Evolutionary conservation across 2,113 vertebrate species (phyloP), one percentile per base, ranked within the genome.

Genomic region (Chrysemys picta): DNA sequence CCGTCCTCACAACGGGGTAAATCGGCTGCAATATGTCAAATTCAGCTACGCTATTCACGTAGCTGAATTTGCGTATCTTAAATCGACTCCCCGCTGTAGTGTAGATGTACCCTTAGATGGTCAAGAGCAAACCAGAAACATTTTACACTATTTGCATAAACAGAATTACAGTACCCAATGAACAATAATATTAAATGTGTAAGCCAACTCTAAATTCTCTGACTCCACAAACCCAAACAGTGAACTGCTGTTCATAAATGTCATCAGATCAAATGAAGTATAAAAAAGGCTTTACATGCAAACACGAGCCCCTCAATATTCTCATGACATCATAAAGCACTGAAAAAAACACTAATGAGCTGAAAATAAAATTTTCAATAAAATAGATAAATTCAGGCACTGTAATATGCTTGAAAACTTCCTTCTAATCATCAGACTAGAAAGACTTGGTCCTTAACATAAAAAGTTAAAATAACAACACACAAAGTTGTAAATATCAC

Each of bases 141-240:
- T 57, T 57, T 57, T 57, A 57, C 24, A 57, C 4, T 57, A 25
- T 25, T 57, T 57, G 27, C 56, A 57, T 85, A 83, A 65, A 62
- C 72, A 92, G 49, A 35, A 76, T 19, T 27, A 22, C 38, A 82
- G 50, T 47, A 84, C 24, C 22, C 56, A 57, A 57, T 25, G 56
- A 57, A 31, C 6, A 16, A 25, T 35, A 17, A 52, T 85, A 17
- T 87, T 38, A 78, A 54, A 79, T 38, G 11, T 19, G 81, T 50
- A 85, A 52, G 9, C 35, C 59, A 75, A 27, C 25, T 50, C 56
- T 0, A 0, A 65, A 95, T 65, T 56, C 86, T 5, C 8, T 24
- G 72, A 25, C 82, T 57, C 65, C 72, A 91, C 17, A 91, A 82
- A 85, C 2, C 6, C 17, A 84, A 0, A 8, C 7, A 84, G 65